These are phyloP conservation scores for Montipora foliosa DNA, from an alignment of 64 coral and sea anemone species.

Conservation along the genomic window DNA sequence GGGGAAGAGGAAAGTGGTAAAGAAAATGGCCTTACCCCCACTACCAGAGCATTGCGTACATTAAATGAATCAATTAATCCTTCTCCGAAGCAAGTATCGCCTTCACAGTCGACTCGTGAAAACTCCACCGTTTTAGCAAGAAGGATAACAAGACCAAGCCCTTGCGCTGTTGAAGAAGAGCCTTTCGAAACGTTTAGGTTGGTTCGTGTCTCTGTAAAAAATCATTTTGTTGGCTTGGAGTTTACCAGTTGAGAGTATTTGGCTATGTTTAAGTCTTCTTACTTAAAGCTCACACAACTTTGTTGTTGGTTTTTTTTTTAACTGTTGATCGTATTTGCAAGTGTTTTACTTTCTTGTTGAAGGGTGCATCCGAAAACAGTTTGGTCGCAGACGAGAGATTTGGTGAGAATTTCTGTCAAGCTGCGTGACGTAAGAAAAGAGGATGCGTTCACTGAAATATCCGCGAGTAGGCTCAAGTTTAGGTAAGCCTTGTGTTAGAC, in stretches of 20 bases:
- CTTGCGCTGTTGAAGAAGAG: not conserved
- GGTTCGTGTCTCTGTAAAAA: not conserved
- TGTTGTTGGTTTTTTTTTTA: too few species aligned
- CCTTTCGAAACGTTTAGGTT: slow-evolving; percentile 2
- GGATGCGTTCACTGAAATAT: slow-evolving; percentile 31
- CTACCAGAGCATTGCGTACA: not conserved
- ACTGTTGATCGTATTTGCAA: not conserved
- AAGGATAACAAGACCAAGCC: not conserved
- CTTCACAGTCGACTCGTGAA: not conserved
- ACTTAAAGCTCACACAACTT: too few species aligned
- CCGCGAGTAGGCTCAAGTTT: slow-evolving; percentile 61
- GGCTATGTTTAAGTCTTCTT: too few species aligned
- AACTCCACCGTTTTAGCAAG: not conserved
- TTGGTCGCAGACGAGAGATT: slow-evolving; percentile 86
- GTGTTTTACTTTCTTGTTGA: not conserved
- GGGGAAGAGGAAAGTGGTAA: slow-evolving; percentile 64
- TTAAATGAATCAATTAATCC: not conserved
- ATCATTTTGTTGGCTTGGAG: too few species aligned
- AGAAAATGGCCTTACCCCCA: not conserved
- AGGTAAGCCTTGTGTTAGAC: slow-evolving; percentile 7
- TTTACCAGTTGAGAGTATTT: too few species aligned
- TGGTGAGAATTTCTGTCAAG: slow-evolving; percentile 79
- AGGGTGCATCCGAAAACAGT: slow-evolving; percentile 82
- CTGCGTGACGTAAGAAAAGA: slow-evolving; percentile 67
- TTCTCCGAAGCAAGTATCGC: not conserved